Conservation (phyloP, 2,888 invertebrate species). For the Euplagia quadripunctaria region DNA sequence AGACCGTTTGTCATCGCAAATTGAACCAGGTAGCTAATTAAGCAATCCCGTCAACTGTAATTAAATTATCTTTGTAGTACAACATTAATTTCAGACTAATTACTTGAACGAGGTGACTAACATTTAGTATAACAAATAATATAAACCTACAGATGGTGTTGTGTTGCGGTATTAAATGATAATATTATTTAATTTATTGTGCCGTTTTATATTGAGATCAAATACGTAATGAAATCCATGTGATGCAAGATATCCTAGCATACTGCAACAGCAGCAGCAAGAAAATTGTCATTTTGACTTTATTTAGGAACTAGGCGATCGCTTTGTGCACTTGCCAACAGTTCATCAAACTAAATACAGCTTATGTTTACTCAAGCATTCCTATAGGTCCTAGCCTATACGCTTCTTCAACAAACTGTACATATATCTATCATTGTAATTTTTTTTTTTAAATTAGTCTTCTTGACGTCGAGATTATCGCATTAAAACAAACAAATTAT, state of each 20-base stretch:
- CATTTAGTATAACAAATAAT: slow-evolving; percentile 43
- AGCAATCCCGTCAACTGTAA: slow-evolving; percentile 41
- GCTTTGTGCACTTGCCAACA: neutral
- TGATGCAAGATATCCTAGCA: neutral
- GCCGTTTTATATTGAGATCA: neutral
- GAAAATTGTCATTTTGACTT: slow-evolving; percentile 5
- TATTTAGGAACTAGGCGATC: too few species aligned
- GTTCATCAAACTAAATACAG: too few species aligned
- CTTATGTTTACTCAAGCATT: too few species aligned
- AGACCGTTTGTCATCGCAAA: slow-evolving; percentile 26
- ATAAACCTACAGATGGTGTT: slow-evolving; percentile 24
- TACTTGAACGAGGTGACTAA: slow-evolving; percentile 40
- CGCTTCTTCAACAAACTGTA: too few species aligned
- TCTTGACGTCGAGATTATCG: neutral
- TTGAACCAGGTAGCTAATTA: slow-evolving; percentile 42
- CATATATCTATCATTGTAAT: too few species aligned
- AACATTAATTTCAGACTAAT: slow-evolving; percentile 44
- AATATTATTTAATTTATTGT: neutral
- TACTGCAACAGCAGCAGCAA: neutral
- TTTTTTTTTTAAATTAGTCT: too few species aligned
- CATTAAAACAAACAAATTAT: neutral
- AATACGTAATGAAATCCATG: neutral
- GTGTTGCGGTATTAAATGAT: neutral
- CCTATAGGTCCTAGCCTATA: too few species aligned
- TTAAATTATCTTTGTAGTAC: slow-evolving; percentile 46